These are phyloP conservation scores for Hystrix cristata DNA, from an alignment of 2,113 vertebrate species.

Conservation along the genomic window DNA sequence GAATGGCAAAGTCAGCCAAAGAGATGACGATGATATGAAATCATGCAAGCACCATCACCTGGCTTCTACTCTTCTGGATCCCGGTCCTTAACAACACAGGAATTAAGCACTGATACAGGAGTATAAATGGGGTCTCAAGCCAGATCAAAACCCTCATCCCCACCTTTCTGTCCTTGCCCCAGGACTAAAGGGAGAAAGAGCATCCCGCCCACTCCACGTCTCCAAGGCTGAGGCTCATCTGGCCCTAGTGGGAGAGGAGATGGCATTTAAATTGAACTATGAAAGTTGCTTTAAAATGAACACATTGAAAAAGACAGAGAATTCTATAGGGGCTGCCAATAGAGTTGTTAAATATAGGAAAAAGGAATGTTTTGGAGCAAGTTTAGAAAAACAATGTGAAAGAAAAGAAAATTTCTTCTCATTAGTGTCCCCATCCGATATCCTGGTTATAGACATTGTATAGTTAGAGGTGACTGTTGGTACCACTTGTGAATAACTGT, in stretches of 20 bases:
- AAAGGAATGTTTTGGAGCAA: neutral
- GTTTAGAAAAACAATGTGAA: neutral
- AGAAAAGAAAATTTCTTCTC: neutral
- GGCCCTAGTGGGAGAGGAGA: neutral
- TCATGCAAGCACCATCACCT: neutral
- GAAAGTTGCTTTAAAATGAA: neutral
- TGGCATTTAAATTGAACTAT: neutral
- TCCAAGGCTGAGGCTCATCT: neutral
- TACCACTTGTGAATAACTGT: neutral
- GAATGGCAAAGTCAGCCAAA: neutral
- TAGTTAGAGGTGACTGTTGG: neutral
- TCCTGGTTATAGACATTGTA: neutral
- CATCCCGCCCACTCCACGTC: neutral
- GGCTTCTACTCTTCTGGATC: neutral
- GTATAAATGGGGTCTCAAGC: neutral
- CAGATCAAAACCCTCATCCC: neutral
- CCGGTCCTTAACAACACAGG: neutral
- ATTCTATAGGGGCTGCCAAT: neutral
- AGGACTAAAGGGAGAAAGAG: neutral
- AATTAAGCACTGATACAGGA: too few species aligned
- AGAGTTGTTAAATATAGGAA: neutral
- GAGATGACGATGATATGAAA: neutral
- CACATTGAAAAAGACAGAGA: neutral
- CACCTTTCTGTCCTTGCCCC: neutral
- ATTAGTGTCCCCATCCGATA: neutral